These are phyloP conservation scores for Knipowitschia caucasica DNA, from an alignment of 2,797 vertebrate species.

Conservation along the genomic window DNA sequence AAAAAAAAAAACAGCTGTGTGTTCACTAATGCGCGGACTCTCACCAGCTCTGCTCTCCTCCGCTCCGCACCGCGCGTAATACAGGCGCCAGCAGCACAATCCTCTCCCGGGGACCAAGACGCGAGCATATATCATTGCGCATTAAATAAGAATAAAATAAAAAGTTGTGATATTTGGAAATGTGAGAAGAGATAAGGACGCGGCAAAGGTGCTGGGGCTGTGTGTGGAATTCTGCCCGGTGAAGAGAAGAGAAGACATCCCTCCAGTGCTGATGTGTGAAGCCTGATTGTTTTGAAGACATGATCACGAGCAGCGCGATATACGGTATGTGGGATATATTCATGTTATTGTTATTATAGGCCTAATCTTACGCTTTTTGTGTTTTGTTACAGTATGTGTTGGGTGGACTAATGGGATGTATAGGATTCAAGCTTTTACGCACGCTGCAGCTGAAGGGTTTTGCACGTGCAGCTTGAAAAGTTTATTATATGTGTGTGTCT, in stretches of 20 bases:
- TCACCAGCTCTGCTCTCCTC: background rate
- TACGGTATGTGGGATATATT: constrained; percentile 85
- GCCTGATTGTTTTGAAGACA: constrained; percentile 87
- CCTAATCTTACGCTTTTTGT: constrained; percentile 67
- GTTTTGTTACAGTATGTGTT: constrained; percentile 16
- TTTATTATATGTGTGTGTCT: too few relatives aligned
- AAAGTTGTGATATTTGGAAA: constrained; percentile 97
- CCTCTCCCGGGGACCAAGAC: too few relatives aligned
- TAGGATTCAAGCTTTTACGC: constrained; percentile 18
- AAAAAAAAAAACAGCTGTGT: constrained; percentile 1
- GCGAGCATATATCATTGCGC: too few relatives aligned
- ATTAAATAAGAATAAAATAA: constrained; percentile 78
- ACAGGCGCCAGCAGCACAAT: too few relatives aligned
- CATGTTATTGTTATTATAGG: constrained; percentile 58
- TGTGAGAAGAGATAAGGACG: constrained; percentile 70
- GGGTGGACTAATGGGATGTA: constrained; percentile 5
- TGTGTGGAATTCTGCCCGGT: constrained; percentile 98
- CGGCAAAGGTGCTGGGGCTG: constrained; percentile 93
- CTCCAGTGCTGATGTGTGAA: constrained; percentile 84
- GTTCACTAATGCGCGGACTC: background rate
- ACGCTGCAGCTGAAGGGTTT: constrained; percentile 13
- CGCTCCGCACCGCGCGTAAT: too few relatives aligned
- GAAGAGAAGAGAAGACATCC: constrained; percentile 92
- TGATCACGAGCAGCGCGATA: constrained; percentile 99
- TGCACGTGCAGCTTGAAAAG: constrained; percentile 46